These are phyloP conservation scores for Geotrupes spiniger DNA, from an alignment of 2,888 invertebrate genomes.

Conservation along the genomic window DNA sequence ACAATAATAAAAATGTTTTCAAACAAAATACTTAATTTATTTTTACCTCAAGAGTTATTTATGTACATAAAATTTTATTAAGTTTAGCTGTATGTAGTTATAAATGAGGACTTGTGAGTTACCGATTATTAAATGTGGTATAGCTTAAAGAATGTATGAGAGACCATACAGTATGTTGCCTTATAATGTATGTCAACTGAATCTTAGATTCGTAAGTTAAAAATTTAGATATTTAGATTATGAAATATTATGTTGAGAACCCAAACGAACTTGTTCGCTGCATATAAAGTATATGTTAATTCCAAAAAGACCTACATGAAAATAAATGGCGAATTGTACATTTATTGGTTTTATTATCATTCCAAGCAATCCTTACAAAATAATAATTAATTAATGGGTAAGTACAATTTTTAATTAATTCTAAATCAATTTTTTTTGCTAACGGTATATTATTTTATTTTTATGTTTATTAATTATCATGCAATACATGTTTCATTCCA, in stretches of 20 bases:
- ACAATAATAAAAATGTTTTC: slow-evolving; percentile 39
- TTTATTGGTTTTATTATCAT: not conserved
- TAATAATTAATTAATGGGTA: too few species aligned
- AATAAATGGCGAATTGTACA: slow-evolving; percentile 24
- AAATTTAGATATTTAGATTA: slow-evolving; percentile 20
- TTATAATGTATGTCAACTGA: slow-evolving; percentile 40
- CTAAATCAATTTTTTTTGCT: too few species aligned
- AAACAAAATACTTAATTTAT: slow-evolving; percentile 3
- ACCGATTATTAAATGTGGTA: slow-evolving; percentile 3
- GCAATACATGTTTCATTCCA: too few species aligned
- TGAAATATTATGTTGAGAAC: slow-evolving; percentile 10
- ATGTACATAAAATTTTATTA: too few species aligned
- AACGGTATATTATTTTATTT: too few species aligned
- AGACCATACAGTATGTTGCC: slow-evolving; percentile 44
- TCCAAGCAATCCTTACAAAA: too few species aligned
- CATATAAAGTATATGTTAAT: slow-evolving; percentile 25
- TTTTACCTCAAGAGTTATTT: not conserved
- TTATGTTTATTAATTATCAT: too few species aligned
- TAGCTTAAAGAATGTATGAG: slow-evolving; percentile 31
- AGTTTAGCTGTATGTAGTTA: slow-evolving; percentile 6
- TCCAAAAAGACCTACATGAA: slow-evolving; percentile 20
- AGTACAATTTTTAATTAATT: too few species aligned
- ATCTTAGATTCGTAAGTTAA: slow-evolving; percentile 30
- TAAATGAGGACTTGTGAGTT: not conserved
- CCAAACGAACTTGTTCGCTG: slow-evolving; percentile 27